Conservation (phyloP, 2,888 invertebrate genomes). For the Pristionchus fissidentatus region DNA sequence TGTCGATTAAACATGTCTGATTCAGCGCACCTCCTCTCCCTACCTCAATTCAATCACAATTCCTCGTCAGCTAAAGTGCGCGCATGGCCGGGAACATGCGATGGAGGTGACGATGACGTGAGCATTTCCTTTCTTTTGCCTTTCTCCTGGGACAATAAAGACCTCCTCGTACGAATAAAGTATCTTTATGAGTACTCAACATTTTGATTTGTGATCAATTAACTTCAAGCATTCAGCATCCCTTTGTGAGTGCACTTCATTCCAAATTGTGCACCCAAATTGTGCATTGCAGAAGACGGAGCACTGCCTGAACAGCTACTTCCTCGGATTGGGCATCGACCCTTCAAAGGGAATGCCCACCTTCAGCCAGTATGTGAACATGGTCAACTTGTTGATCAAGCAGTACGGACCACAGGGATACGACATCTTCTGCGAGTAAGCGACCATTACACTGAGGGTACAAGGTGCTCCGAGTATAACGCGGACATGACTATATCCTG, state of each 20-base stretch:
- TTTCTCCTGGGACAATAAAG: too few species aligned
- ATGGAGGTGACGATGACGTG: neutral
- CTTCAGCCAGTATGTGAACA: neutral
- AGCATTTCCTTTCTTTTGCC: neutral
- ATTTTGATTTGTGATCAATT: too few species aligned
- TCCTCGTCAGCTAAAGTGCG: neutral
- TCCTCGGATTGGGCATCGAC: neutral
- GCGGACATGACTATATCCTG: too few species aligned
- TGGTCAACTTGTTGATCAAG: neutral
- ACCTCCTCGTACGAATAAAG: too few species aligned
- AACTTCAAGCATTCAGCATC: neutral
- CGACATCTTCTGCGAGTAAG: conserved; percentile 30
- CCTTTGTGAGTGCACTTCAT: too few species aligned
- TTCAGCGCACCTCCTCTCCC: neutral
- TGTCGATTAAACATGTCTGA: too few species aligned
- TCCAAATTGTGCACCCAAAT: too few species aligned
- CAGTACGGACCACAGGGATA: neutral
- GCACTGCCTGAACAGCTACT: neutral
- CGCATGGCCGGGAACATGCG: neutral
- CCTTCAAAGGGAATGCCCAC: neutral
- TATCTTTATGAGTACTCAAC: too few species aligned
- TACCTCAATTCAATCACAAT: neutral
- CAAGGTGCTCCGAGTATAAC: neutral
- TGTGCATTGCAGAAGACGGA: neutral
- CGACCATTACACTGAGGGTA: neutral